Conservation (phyloP, 1,140 invertebrate species). For the Drosophila truncata region DNA sequence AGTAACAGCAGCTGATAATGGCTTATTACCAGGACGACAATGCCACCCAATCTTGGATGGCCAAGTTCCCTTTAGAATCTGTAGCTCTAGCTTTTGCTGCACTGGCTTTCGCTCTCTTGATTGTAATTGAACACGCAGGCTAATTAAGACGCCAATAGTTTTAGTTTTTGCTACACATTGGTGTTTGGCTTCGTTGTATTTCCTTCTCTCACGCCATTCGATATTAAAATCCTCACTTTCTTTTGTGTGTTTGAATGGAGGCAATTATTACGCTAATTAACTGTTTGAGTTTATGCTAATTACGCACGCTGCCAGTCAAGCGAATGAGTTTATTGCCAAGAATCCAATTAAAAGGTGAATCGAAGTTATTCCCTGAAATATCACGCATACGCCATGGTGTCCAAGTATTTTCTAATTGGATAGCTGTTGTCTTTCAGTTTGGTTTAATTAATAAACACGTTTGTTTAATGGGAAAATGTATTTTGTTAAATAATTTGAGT, state of each 20-base stretch:
- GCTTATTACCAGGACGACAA: constrained; percentile 61
- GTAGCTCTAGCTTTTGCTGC: background rate
- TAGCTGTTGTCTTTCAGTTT: background rate
- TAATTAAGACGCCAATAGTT: constrained; percentile 82
- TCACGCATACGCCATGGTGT: constrained; percentile 35
- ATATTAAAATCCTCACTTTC: constrained; percentile 49
- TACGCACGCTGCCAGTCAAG: constrained; percentile 41
- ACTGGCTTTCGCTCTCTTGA: constrained; percentile 1
- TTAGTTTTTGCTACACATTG: constrained; percentile 66
- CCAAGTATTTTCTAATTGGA: constrained; percentile 17
- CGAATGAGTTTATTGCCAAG: constrained; percentile 51
- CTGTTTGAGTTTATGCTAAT: constrained; percentile 79
- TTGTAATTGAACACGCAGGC: constrained; percentile 82
- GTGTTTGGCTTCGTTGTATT: constrained; percentile 14
- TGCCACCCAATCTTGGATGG: constrained; percentile 14
- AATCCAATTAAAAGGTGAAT: constrained; percentile 54
- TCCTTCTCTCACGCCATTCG: constrained; percentile 6
- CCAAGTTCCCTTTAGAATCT: constrained; percentile 1
- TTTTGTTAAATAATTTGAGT: background rate
- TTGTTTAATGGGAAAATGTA: background rate
- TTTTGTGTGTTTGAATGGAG: constrained; percentile 55
- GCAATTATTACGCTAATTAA: constrained; percentile 82
- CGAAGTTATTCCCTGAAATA: constrained; percentile 30
- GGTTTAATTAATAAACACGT: constrained; percentile 13
- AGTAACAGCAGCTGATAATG: constrained; percentile 78